Conservation (phyloP, 1,140 invertebrate genomes). For the Hylaeus anthracinus region DNA sequence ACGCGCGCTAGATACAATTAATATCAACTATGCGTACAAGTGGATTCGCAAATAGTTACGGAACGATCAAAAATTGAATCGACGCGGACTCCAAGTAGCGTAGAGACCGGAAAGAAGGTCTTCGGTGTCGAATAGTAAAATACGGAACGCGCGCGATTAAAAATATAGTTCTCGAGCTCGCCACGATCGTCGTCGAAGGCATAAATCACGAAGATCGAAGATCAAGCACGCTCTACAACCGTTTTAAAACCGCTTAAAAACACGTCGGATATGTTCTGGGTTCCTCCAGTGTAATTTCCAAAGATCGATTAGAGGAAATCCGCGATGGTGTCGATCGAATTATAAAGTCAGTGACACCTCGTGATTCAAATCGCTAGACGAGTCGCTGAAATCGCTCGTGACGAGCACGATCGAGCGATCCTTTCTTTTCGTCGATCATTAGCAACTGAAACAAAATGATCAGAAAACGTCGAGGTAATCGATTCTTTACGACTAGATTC, state of each 20-base stretch:
- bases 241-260: background rate
- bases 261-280: too few relatives aligned
- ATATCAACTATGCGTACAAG: slow-evolving; percentile 31
- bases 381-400: background rate
- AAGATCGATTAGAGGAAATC: too few relatives aligned
- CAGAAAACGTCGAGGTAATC: background rate
- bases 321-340: background rate
- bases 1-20: slow-evolving; percentile 38
- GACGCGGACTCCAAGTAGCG: slow-evolving; percentile 26
- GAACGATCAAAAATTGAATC: slow-evolving; percentile 41
- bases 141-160: background rate
- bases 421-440: background rate
- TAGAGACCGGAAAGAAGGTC: slow-evolving; percentile 12
- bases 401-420: background rate
- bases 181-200: background rate
- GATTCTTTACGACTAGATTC: background rate
- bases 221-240: background rate
- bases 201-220: background rate
- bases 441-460: background rate
- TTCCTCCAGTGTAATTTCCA: too few relatives aligned
- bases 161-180: background rate
- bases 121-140: background rate
- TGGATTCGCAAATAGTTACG: slow-evolving; percentile 33
- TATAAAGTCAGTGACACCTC: background rate
- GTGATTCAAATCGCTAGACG: background rate